Evolutionary conservation across 2,888 invertebrate genomes (phyloP).

Genomic region (Nomada goodeniana): DNA sequence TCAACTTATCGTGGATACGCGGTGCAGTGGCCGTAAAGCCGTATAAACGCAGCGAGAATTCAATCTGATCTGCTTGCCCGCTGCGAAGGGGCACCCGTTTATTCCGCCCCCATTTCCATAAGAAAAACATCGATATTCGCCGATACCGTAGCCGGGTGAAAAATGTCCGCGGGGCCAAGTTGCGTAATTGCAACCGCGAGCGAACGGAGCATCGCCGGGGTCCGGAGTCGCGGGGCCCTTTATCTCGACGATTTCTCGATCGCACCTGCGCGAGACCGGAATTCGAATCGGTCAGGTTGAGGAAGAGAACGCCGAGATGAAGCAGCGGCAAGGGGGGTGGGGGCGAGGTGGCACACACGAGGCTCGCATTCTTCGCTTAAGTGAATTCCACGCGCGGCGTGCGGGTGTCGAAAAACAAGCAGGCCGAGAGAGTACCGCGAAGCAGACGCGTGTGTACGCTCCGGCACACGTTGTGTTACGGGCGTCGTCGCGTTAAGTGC

Average conservation of each 20-base stretch:
- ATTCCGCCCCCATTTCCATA: constrained; percentile 67
- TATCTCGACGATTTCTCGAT: constrained; percentile 58
- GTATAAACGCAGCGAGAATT: constrained; percentile 46
- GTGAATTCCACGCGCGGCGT: constrained; percentile 80
- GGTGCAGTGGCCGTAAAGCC: neutral
- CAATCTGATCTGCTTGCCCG: constrained; percentile 47
- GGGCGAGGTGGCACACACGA: constrained; percentile 67
- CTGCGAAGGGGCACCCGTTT: constrained; percentile 61
- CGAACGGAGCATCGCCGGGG: constrained; percentile 21
- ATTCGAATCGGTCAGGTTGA: constrained; percentile 63
- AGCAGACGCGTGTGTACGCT: constrained; percentile 30
- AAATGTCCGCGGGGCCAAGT: neutral
- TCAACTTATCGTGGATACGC: constrained; percentile 57
- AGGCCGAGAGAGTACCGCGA: constrained; percentile 16
- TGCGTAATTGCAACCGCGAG: neutral
- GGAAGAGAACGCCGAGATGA: constrained; percentile 45
- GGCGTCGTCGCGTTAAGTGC: constrained; percentile 53
- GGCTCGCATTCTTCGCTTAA: constrained; percentile 80
- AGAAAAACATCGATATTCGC: constrained; percentile 38
- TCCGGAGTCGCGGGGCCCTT: constrained; percentile 27
- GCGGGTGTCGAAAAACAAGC: constrained; percentile 75
- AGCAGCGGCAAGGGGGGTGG: constrained; percentile 1
- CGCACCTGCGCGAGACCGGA: constrained; percentile 69
- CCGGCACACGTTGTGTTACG: constrained; percentile 26
- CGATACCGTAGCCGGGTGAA: constrained; percentile 23